Evolutionary conservation across 2,888 invertebrate species (phyloP).

Genomic region (Spodoptera exigua): DNA sequence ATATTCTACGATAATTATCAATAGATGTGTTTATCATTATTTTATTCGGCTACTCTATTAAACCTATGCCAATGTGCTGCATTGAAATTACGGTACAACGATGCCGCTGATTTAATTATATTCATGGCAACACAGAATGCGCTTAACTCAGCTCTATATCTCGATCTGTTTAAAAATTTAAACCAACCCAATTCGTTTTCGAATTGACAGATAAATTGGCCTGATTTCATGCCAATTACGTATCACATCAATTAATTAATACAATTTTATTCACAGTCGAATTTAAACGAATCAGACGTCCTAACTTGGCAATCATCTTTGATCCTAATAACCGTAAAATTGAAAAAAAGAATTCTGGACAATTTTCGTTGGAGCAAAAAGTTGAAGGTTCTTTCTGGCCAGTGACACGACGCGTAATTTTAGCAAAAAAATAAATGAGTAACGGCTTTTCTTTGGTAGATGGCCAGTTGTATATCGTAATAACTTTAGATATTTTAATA

Average conservation of each 20-base stretch:
- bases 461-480: background rate
- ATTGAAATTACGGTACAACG: too few species aligned
- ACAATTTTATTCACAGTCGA: background rate
- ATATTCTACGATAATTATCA: too few species aligned
- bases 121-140: too few species aligned
- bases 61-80: too few species aligned
- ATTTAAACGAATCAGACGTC: slow-evolving; percentile 10
- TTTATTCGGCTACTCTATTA: too few species aligned
- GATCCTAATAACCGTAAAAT: slow-evolving; percentile 30
- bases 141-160: background rate
- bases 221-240: slow-evolving; percentile 1
- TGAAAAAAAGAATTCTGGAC: slow-evolving; percentile 7
- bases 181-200: slow-evolving; percentile 12
- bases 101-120: too few species aligned
- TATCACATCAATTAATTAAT: slow-evolving; percentile 3
- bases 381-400: slow-evolving; percentile 15
- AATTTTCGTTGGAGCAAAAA: slow-evolving; percentile 14
- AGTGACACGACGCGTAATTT: slow-evolving; percentile 28
- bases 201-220: slow-evolving; percentile 9
- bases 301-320: slow-evolving; percentile 3
- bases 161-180: background rate
- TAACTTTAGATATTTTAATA: background rate
- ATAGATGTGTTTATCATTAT: too few species aligned
- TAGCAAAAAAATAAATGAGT: slow-evolving; percentile 38
- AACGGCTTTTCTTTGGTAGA: slow-evolving; percentile 3